These are phyloP conservation scores for Cyclura pinguis DNA, from an alignment of 2,797 vertebrate genomes.

Conservation along the genomic window DNA sequence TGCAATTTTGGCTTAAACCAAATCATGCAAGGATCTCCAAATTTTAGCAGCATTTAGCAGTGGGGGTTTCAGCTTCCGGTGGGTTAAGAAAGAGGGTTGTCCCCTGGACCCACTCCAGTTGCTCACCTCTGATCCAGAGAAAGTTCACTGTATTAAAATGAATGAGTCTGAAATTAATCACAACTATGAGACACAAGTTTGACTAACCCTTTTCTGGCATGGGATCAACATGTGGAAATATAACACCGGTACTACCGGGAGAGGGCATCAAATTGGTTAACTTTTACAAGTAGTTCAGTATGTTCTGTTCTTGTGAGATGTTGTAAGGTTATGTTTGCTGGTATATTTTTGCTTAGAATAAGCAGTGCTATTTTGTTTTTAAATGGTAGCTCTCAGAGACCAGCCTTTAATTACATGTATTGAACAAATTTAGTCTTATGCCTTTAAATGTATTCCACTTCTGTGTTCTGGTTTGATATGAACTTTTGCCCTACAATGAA, in stretches of 20 bases:
- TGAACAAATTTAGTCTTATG: conserved; percentile 69
- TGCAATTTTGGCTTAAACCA: neutral
- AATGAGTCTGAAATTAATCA: neutral
- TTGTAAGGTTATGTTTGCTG: conserved; percentile 9
- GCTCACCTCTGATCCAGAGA: neutral
- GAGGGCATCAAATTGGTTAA: neutral
- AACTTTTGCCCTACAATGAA: conserved; percentile 55
- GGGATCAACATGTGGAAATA: neutral
- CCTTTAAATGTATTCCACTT: conserved; percentile 50
- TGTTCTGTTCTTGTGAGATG: conserved; percentile 60
- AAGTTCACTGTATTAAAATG: neutral
- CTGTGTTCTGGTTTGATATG: conserved; percentile 14
- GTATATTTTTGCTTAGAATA: neutral
- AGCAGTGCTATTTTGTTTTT: conserved; percentile 43
- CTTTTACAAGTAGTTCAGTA: conserved; percentile 50
- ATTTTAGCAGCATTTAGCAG: neutral
- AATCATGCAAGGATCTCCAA: neutral
- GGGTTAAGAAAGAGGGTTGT: too few relatives aligned
- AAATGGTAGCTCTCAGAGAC: conserved; percentile 55
- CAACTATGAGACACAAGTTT: neutral
- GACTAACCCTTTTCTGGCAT: neutral
- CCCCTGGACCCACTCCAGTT: neutral
- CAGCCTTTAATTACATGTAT: conserved; percentile 69
- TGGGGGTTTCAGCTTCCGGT: neutral
- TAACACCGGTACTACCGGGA: neutral